Conservation (phyloP, 2,113 vertebrate species). For the Neotoma lepida region DNA sequence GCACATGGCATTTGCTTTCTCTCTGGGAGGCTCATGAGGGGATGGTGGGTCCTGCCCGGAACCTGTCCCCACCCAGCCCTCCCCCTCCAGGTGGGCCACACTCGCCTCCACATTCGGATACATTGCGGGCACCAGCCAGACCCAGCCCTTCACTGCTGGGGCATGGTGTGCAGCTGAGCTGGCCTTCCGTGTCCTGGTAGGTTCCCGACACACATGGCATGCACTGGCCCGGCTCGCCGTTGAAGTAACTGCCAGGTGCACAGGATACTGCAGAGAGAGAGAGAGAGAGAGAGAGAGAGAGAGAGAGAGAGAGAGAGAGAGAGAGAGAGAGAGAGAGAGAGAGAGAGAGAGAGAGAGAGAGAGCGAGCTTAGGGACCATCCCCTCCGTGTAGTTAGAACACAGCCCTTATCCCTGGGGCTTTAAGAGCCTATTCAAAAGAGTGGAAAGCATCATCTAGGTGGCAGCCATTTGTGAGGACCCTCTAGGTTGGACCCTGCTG, state of each 20-base stretch:
- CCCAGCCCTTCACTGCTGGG: conserved; percentile 92
- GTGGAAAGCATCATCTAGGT: background rate
- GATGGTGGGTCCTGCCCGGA: background rate
- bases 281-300: no score
- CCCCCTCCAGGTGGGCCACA: conserved; percentile 16
- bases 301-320: background rate
- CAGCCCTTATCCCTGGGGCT: background rate
- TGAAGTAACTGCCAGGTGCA: conserved; percentile 92
- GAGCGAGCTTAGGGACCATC: rapidly evolving
- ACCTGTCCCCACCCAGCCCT: rapidly evolving
- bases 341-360: background rate
- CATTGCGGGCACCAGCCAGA: conserved; percentile 89
- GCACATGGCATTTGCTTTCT: background rate
- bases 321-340: conserved; percentile 72
- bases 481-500: background rate
- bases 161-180: conserved; percentile 94
- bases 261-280: conserved; percentile 90
- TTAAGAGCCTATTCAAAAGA: background rate
- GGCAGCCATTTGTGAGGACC: background rate
- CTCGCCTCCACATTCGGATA: conserved; percentile 96
- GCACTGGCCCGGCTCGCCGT: conserved; percentile 91
- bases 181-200: conserved; percentile 93
- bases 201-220: conserved; percentile 91
- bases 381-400: background rate
- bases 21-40: background rate